Evolutionary conservation across 2,113 vertebrate genomes (phyloP), one percentile per base, ranked within the genome.

Genomic region (Dasyprocta punctata): DNA sequence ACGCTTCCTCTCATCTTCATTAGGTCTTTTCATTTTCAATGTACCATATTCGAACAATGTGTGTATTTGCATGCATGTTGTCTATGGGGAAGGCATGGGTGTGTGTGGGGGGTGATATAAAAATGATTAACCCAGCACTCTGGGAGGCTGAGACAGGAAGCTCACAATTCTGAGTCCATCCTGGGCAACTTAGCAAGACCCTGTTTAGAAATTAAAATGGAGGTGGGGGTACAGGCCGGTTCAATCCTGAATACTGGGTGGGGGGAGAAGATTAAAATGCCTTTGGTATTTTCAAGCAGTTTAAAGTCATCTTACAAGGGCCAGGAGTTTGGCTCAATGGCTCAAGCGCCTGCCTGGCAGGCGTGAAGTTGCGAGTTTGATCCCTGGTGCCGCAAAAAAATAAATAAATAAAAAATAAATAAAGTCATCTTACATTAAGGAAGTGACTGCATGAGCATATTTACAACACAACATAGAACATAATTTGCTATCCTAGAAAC

Each of bases 11-110:
- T 83, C 4, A 80, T 92, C 86, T 80, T 90, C 33, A 77, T 36
- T 65, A 75, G 22, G 17, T 80, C 41, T 92, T 86, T 96, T 69
- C 33, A 83, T 75, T 92, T 97, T 90, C 75, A 92, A 0, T 75
- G 19, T 30, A 80, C 28, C 7, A 1, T 30, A 22, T 91, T 63
- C 47, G 54, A 52, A 52, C 41, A 84, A 67, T 38, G 52, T 69
- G 56, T 30, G 82, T 44, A 24, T 61, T 41, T 61, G n/a, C 30
- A 28, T 36, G 28, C 80, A 9, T 56, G 49, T 61, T 26, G 81
- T 4, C 36, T 85, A 3, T 67, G 80, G 78, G 36, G 61, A 96
- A 77, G 38, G 36, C 16, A 36, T 14, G 90, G 36, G 73, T 71
- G 44, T 65, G 10, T 49, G 47, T 49, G 19, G 8, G 44, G 17